A percentile compares a stretch with the other conserved stretches of the same genome.
Conservation (phyloP, 2,888 invertebrate genomes). For the Lepidocyrtoides sp. region DNA sequence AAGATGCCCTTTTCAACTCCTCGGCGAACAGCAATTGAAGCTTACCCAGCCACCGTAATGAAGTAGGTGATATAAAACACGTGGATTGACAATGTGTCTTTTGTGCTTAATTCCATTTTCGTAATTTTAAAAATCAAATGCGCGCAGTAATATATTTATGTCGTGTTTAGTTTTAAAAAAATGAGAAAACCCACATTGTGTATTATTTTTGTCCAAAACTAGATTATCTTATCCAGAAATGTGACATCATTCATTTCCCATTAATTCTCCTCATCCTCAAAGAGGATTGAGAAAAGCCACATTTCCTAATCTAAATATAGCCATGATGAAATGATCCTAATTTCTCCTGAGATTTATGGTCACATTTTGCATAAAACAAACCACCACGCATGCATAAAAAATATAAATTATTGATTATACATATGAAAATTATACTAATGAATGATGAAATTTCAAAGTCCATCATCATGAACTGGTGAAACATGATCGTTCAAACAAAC, state of each 20-base stretch:
- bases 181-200: not conserved
- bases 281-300: conserved; percentile 35
- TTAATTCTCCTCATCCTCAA: not conserved
- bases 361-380: conserved; percentile 18
- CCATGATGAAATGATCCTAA: conserved; percentile 57
- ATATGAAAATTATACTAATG: not conserved
- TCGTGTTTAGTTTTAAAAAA: too few species aligned
- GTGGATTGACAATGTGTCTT: too few species aligned
- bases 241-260: conserved; percentile 69
- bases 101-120: too few species aligned
- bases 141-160: too few species aligned
- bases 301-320: conserved; percentile 64
- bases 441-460: conserved; percentile 60
- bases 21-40: too few species aligned
- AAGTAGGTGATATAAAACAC: too few species aligned
- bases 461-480: conserved; percentile 11
- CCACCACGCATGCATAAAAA: conserved; percentile 5
- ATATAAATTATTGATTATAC: not conserved
- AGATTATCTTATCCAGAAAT: conserved; percentile 5
- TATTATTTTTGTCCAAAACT: too few species aligned
- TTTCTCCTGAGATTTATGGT: conserved; percentile 61
- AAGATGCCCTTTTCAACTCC: too few species aligned
- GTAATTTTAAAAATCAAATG: too few species aligned
- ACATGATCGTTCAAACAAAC: not conserved
- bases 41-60: too few species aligned